Evolutionary conservation across 2,888 invertebrate genomes (phyloP).

Genomic region (Leptopilina drosophilae): DNA sequence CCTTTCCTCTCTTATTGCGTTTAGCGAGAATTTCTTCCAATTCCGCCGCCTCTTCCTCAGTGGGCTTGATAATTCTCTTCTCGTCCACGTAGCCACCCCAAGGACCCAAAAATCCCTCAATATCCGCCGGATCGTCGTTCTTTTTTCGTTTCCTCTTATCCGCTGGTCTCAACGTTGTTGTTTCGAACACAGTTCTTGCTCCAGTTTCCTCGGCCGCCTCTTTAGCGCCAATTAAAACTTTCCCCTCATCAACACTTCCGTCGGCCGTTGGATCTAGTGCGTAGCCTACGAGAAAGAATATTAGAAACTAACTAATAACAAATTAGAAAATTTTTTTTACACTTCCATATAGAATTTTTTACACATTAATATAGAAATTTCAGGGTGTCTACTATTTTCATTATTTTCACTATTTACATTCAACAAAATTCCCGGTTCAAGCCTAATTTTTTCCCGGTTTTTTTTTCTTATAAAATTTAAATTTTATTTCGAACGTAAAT

Average conservation of each 20-base stretch:
- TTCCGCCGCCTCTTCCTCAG: conserved; percentile 95
- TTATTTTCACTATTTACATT: too few species aligned
- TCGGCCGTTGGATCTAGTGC: conserved; percentile 96
- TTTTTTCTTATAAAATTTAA: too few species aligned
- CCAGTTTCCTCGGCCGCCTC: conserved; percentile 85
- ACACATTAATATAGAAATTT: too few species aligned
- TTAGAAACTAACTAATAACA: too few species aligned
- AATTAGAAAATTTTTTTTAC: too few species aligned
- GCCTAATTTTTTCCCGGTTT: too few species aligned
- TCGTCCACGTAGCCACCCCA: conserved; percentile 98
- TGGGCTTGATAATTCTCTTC: conserved; percentile 90
- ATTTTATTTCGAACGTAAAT: too few species aligned
- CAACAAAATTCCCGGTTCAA: too few species aligned
- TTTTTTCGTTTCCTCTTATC: conserved; percentile 90
- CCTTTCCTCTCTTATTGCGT: conserved; percentile 90
- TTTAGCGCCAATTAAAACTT: conserved; percentile 81
- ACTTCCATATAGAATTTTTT: too few species aligned
- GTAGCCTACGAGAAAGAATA: conserved; percentile 80
- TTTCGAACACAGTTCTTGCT: conserved; percentile 94
- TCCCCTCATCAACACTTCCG: conserved; percentile 77
- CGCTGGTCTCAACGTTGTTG: conserved; percentile 83
- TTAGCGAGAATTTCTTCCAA: conserved; percentile 96
- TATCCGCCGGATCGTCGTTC: conserved; percentile 93
- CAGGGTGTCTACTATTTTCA: too few species aligned
- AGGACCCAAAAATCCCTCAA: conserved; percentile 97